These are phyloP conservation scores for Corapipo altera DNA, from an alignment of 2,113 vertebrate genomes.

Conservation along the genomic window DNA sequence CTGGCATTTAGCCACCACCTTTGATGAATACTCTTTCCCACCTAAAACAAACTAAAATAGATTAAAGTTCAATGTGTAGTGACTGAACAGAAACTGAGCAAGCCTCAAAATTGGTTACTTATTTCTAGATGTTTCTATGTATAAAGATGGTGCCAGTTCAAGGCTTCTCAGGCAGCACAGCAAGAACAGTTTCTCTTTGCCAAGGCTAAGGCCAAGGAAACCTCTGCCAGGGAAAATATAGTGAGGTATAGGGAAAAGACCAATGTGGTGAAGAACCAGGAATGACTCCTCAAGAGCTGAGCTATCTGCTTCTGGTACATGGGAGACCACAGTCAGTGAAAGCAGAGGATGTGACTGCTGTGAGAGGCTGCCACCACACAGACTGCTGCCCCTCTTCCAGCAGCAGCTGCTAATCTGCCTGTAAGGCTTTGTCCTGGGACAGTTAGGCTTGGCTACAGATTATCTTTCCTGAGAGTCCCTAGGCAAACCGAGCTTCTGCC, in stretches of 20 bases:
- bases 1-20: neutral
- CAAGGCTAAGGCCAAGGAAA: neutral
- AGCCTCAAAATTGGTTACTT: neutral
- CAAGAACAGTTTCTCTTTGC: neutral
- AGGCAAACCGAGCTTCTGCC: neutral
- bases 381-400: neutral
- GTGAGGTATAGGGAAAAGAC: neutral
- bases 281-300: neutral
- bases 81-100: neutral
- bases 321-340: fast-evolving
- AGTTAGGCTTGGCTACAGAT: neutral
- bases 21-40: neutral
- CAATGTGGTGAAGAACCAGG: neutral
- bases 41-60: neutral
- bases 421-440: neutral
- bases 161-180: neutral
- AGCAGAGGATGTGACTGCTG: neutral
- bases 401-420: neutral
- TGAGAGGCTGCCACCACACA: neutral
- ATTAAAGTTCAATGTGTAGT: neutral
- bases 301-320: neutral
- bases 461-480: neutral
- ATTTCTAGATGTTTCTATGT: neutral
- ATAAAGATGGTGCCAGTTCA: neutral
- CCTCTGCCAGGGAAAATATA: neutral